Conservation (phyloP, 2,113 vertebrate genomes). For the Limnothrissa miodon region DNA sequence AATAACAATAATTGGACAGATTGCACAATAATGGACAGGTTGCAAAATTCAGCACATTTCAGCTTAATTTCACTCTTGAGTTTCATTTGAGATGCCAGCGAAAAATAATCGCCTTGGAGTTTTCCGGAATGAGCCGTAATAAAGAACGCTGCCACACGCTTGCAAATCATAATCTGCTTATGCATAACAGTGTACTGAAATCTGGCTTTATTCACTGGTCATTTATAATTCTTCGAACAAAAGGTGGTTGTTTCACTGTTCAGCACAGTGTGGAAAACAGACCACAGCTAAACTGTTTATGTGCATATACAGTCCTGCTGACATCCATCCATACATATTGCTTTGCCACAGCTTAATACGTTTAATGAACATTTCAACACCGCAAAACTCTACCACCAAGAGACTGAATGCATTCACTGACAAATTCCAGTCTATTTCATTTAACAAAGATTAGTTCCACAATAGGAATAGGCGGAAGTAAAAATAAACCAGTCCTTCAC, state of each 20-base stretch:
- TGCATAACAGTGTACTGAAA: slow-evolving; percentile 41
- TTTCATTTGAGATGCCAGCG: neutral
- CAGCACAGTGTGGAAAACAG: neutral
- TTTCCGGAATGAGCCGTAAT: slow-evolving; percentile 30
- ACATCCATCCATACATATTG: neutral
- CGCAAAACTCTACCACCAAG: neutral
- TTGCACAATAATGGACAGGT: neutral
- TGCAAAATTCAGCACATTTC: neutral
- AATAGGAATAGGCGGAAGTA: no score
- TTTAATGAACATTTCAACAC: neutral
- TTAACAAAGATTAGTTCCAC: no score
- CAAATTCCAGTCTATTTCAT: neutral
- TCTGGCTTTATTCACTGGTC: slow-evolving; percentile 26
- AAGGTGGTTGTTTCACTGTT: slow-evolving; percentile 34
- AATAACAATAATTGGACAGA: no score
- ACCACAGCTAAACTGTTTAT: neutral
- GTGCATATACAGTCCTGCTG: neutral
- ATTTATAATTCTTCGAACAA: slow-evolving; percentile 43
- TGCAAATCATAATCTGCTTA: slow-evolving; percentile 56
- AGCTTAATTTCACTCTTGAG: neutral
- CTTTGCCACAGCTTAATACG: neutral
- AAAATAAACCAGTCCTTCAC: neutral
- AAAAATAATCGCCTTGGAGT: neutral
- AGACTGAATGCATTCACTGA: neutral
- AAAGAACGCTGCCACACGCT: slow-evolving; percentile 38